phyloP scores from a whole-genome alignment of 2,888 invertebrate species.

The Mallateleia sp. region DNA sequence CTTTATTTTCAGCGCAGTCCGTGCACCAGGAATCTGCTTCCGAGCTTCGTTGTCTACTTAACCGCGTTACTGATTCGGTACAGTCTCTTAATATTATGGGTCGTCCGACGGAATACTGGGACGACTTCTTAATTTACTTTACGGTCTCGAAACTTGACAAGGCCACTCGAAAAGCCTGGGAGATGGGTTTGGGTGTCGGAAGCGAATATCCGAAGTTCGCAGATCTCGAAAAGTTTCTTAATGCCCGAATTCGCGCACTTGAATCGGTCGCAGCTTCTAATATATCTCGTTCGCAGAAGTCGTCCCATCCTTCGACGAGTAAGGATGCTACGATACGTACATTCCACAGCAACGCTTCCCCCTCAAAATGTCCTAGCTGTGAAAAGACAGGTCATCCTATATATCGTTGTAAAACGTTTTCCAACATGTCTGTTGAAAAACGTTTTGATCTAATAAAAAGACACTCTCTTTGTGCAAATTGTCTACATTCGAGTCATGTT shows the following conservation, averaged over 20 bases:
- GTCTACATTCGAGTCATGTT: not conserved
- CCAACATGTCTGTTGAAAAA: not conserved
- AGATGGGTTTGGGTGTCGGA: not conserved
- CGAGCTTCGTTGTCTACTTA: too few species aligned
- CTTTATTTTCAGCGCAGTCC: too few species aligned
- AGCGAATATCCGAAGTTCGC: not conserved
- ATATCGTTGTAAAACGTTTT: not conserved
- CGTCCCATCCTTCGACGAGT: too few species aligned
- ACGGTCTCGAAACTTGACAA: not conserved
- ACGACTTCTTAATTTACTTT: not conserved
- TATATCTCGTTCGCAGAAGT: too few species aligned
- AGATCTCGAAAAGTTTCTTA: not conserved
- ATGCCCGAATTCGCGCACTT: not conserved
- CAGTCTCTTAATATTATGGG: not conserved
- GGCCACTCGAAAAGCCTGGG: constrained; percentile 7
- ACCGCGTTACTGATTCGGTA: too few species aligned
- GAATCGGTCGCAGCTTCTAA: not conserved
- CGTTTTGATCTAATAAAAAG: not conserved
- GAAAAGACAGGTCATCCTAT: not conserved
- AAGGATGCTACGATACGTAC: not conserved
- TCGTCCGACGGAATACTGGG: not conserved
- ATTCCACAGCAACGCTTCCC: not conserved
- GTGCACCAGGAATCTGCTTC: too few species aligned
- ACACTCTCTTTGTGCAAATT: not conserved
- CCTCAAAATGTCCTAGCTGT: not conserved